Conservation (phyloP, 2,797 vertebrate species). For the Anas acuta region DNA sequence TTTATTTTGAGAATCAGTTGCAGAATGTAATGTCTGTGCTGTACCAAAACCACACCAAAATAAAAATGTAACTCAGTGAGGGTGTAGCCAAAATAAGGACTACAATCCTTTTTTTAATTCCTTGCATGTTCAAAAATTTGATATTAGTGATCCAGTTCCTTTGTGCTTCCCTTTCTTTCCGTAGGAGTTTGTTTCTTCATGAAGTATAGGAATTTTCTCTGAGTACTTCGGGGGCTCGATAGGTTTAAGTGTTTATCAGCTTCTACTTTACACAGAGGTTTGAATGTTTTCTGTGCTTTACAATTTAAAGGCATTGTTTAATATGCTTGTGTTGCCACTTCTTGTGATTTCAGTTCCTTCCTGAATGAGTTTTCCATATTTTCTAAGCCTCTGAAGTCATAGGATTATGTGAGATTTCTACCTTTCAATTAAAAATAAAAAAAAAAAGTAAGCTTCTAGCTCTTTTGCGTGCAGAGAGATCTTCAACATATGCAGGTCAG, state of each 20-base stretch:
- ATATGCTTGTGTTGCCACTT: neutral
- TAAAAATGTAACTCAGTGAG: neutral
- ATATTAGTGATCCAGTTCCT: neutral
- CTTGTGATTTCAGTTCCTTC: neutral
- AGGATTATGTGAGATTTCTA: conserved; percentile 32
- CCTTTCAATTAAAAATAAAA: neutral
- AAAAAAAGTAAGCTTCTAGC: neutral
- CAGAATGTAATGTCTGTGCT: neutral
- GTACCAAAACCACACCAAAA: neutral
- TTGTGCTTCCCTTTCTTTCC: neutral
- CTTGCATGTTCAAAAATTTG: neutral
- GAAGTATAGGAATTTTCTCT: neutral
- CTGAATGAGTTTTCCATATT: neutral
- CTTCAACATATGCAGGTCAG: neutral
- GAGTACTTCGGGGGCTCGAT: neutral
- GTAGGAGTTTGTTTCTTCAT: neutral
- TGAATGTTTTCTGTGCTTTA: neutral
- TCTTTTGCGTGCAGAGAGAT: neutral
- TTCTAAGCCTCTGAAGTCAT: neutral
- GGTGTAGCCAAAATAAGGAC: neutral
- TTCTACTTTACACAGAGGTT: neutral
- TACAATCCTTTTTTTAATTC: neutral
- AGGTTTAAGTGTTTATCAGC: neutral
- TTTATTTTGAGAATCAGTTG: neutral
- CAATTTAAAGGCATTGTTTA: neutral